Evolutionary conservation across 2,888 invertebrate genomes (phyloP), one percentile per base, ranked within the genome.

Genomic region (Drosophila bunnanda): DNA sequence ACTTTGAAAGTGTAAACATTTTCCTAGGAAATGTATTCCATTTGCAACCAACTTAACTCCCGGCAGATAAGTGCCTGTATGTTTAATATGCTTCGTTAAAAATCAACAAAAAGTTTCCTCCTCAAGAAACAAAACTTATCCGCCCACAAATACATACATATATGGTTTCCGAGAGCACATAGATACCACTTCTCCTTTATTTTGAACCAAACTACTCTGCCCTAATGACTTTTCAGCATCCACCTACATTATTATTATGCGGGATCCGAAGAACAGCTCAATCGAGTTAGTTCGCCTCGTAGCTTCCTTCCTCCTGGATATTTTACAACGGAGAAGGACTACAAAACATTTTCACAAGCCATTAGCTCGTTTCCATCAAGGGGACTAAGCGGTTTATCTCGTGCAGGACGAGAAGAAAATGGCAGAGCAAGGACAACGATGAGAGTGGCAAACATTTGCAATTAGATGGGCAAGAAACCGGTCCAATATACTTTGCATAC

Each of bases 351-450:
- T 81, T 77, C 69, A 81, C 81, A 80, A 78, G 72, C 83, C 83
- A 84, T 84, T 84, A 81, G 77, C 80, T 72, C 57, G 80, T 66
- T 76, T 77, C 79, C 79, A 85, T 84, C 83, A 83, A 71, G 73
- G 44, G 17, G 60, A 62, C 69, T 80, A 81, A 84, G 85, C 83
- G 74, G 81, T 75, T 85, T 85, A 85, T 77, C 81, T 74, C 72
- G 55, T 53, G 57, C 80, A 67, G 52, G 57, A 46, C 56, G 44
- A 30, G 56, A 44, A 8, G 41, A 25, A 43, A 41, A 28, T 25
- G 25, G 4, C 32, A 22, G 32, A 34, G 38, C 57, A 61, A 44
- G 57, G 74, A 67, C 32, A 25, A 15, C 30, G 43, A 44, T 25
- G 43, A 32, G 17, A 60, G 67, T 38, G 48, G 38, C 46, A 70